Percentiles rank a stretch among this genome's conserved stretches.
Evolutionary conservation across 2,113 vertebrate genomes (phyloP).

Genomic region (Loxodonta africana): DNA sequence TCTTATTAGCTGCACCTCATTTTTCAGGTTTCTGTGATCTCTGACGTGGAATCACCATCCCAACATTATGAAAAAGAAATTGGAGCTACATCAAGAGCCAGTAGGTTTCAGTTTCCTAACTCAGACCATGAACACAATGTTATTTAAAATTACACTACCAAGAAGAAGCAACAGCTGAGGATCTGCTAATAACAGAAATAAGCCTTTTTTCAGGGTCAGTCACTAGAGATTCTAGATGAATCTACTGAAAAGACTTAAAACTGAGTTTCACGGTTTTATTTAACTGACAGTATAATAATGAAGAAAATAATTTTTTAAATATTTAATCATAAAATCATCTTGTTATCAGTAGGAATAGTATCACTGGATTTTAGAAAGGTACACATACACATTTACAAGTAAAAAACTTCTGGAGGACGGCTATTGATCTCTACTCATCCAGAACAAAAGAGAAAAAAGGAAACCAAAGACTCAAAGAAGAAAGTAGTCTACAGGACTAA

Average conservation of each 20-base stretch:
- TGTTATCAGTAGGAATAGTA: neutral
- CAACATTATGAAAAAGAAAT: constrained; percentile 25
- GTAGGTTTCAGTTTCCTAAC: constrained; percentile 61
- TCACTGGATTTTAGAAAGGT: constrained; percentile 13
- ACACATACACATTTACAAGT: neutral
- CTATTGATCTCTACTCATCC: neutral
- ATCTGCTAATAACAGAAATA: constrained; percentile 42
- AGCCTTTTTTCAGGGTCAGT: constrained; percentile 49
- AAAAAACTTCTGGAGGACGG: neutral
- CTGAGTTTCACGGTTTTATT: constrained; percentile 55
- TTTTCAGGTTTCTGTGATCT: neutral
- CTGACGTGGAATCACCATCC: neutral
- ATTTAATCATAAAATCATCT: constrained; percentile 52
- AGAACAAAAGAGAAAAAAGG: neutral
- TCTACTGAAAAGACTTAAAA: constrained; percentile 14
- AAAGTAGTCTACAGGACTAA: neutral
- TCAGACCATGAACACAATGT: neutral
- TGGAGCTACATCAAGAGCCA: neutral
- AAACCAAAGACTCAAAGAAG: neutral
- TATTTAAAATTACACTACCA: constrained; percentile 39
- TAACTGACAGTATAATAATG: constrained; percentile 10
- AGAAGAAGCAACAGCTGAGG: constrained; percentile 12
- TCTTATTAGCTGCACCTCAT: neutral
- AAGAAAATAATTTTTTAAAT: constrained; percentile 49
- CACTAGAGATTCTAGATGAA: constrained; percentile 19